Evolutionary conservation across 2,797 vertebrate genomes (phyloP), one percentile per base, ranked within the genome.

Genomic region (Psittacula echo): DNA sequence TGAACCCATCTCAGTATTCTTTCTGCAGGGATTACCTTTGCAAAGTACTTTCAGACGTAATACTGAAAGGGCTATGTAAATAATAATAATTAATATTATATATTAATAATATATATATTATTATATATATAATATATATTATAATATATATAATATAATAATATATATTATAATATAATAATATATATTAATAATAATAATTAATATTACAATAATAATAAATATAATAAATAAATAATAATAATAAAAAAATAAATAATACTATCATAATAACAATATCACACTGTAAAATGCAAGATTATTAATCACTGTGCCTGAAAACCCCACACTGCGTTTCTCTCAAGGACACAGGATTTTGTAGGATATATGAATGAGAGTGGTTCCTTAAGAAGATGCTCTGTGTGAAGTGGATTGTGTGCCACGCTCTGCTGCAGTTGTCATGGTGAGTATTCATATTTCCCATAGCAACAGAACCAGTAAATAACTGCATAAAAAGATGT

Each of bases 381-480:
- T 83, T 87, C 71, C 65, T 83, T 72, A 60, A 50, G 85, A 95
- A 93, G 72, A 88, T 66, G 66, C 60, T 80, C 83, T 60, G 48
- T 74, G 61, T 94, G 91, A 91, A 94, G 72, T 62, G 72, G 81
- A 66, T 89, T 66, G 26, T 60, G 26, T 66, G 68, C 70, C 48
- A 89, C 34, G 15, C 65, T 74, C 80, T 87, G 58, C 92, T 79
- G 85, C 88, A 96, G 95, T 96, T 97, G 96, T 97, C 95, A 95
- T 96, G 95, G 96, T 42, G 37, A 97, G 89, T 64, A 56, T 91
- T 96, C 83, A 39, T 76, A 92, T 94, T 97, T 91, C 80, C 94
- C 96, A 94, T 96, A 93, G 96, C 96, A 97, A 98, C 95, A 78
- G 89, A 90, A 71, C 39, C 41, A n/a, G 82, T 80, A 95, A 87